A percentile compares a stretch with the other conserved stretches of the same genome.
Evolutionary conservation across 2,888 invertebrate genomes (phyloP).

Genomic region (Emmelina monodactyla): DNA sequence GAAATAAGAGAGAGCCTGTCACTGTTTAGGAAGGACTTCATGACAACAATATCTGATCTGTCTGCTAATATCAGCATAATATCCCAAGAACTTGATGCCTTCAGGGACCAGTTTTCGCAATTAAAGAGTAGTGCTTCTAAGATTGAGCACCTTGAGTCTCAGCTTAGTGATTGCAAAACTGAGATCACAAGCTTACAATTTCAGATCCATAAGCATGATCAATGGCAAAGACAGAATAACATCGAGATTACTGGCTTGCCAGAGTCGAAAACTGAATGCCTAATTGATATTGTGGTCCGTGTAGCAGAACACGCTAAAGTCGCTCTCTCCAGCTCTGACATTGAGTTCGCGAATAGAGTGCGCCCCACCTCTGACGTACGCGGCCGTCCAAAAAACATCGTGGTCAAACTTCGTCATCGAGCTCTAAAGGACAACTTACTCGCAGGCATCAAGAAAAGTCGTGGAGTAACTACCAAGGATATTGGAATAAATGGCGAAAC

Average conservation of each 20-base stretch:
- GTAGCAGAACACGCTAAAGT: not conserved
- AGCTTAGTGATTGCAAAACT: too few species aligned
- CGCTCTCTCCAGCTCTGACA: not conserved
- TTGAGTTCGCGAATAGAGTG: not conserved
- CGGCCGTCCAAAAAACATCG: not conserved
- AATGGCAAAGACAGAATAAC: not conserved
- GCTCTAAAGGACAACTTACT: conserved; percentile 3
- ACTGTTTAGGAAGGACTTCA: too few species aligned
- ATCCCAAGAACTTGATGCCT: too few species aligned
- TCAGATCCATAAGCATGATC: too few species aligned
- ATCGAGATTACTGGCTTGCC: not conserved
- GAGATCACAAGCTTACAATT: too few species aligned
- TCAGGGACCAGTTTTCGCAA: too few species aligned
- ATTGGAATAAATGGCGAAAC: conserved; percentile 2
- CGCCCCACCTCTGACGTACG: not conserved
- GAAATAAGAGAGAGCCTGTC: too few species aligned
- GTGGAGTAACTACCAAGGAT: conserved; percentile 3
- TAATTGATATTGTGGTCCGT: not conserved
- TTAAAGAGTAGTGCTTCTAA: too few species aligned
- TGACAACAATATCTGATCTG: too few species aligned
- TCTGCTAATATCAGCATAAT: too few species aligned
- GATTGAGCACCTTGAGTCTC: too few species aligned
- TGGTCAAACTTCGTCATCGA: not conserved
- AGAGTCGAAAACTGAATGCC: not conserved
- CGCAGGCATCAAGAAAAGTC: conserved; percentile 1